Conservation (phyloP, 1,140 invertebrate species). For the Lysiphlebus fabarum region DNA sequence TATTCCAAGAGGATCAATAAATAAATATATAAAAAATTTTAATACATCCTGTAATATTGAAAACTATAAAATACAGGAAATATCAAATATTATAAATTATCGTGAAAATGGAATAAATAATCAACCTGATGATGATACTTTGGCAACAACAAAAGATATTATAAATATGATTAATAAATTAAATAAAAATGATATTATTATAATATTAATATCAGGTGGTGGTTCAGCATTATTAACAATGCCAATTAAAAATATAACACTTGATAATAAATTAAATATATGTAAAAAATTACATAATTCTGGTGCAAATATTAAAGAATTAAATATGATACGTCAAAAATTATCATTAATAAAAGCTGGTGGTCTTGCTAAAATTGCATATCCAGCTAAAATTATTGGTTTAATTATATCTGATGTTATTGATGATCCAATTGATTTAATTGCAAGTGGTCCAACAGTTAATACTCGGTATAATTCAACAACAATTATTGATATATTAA, state of each 20-base stretch:
- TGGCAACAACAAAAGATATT: constrained; percentile 68
- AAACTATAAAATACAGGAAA: constrained; percentile 23
- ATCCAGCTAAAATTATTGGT: constrained; percentile 70
- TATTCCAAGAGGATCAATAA: constrained; percentile 65
- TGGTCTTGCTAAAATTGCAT: constrained; percentile 68
- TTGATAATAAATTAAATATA: constrained; percentile 72
- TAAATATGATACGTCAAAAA: constrained; percentile 84
- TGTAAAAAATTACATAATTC: constrained; percentile 69
- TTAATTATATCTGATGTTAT: constrained; percentile 93
- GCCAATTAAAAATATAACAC: constrained; percentile 70
- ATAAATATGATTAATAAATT: constrained; percentile 63
- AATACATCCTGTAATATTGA: constrained; percentile 27
- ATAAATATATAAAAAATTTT: constrained; percentile 40
- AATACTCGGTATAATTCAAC: constrained; percentile 52
- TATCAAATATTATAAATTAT: constrained; percentile 30
- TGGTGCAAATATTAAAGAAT: constrained; percentile 84
- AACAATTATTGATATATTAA: constrained; percentile 61
- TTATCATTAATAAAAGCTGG: constrained; percentile 91
- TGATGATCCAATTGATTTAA: constrained; percentile 82
- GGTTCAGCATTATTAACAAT: constrained; percentile 86
- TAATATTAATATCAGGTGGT: constrained; percentile 85
- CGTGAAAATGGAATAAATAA: constrained; percentile 68
- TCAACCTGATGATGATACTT: constrained; percentile 71
- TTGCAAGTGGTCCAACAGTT: constrained; percentile 93
- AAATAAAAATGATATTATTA: constrained; percentile 67